Conservation (phyloP, 2,888 invertebrate genomes). For the Mactromeris polynyma region DNA sequence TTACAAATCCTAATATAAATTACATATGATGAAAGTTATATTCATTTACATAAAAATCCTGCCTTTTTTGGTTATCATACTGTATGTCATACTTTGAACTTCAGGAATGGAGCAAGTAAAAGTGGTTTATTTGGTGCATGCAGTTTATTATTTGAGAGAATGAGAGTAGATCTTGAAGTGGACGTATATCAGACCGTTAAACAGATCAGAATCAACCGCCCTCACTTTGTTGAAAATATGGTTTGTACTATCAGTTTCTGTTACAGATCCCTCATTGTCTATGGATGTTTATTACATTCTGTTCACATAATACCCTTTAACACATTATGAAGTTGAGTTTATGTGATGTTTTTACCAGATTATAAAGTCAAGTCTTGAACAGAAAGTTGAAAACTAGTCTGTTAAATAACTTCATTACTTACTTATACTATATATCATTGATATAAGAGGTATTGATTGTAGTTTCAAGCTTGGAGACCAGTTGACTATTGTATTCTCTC, state of each 20-base stretch:
- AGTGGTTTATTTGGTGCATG: slow-evolving; percentile 85
- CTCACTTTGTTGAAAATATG: slow-evolving; percentile 85
- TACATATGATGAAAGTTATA: not conserved
- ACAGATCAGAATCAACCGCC: slow-evolving; percentile 85
- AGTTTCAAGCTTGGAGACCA: no score
- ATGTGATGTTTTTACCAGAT: no score
- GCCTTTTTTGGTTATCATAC: not conserved
- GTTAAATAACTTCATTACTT: no score
- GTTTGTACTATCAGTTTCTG: slow-evolving; percentile 66
- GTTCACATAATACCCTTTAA: not conserved
- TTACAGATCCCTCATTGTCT: not conserved
- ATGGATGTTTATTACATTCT: not conserved
- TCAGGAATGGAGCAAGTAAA: slow-evolving; percentile 86
- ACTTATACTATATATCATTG: no score
- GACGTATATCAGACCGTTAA: slow-evolving; percentile 86
- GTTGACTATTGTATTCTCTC: no score
- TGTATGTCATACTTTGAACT: not conserved
- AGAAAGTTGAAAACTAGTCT: no score
- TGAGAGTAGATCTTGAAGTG: slow-evolving; percentile 85
- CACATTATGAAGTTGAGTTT: not conserved
- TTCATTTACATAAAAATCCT: not conserved
- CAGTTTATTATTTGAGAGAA: slow-evolving; percentile 83
- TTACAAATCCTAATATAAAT: not conserved
- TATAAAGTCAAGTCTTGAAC: no score
- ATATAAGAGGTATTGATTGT: no score